Conservation (phyloP, 2,797 vertebrate species). For the Bufotes viridis region DNA sequence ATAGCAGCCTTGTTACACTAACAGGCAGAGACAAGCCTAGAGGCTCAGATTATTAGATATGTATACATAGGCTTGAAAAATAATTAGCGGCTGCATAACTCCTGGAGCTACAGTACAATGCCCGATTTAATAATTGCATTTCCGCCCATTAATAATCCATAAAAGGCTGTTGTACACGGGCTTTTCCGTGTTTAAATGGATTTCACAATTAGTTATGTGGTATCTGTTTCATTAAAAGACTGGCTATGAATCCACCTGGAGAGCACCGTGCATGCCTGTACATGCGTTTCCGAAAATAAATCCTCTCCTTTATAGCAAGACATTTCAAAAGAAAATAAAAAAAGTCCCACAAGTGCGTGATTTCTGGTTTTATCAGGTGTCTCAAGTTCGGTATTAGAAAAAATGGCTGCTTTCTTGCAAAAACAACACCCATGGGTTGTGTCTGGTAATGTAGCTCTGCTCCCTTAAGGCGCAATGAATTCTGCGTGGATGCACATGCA, state of each 20-base stretch:
- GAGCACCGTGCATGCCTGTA: not conserved
- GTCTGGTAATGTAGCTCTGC: too few relatives aligned
- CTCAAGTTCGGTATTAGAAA: too few relatives aligned
- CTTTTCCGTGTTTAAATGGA: not conserved
- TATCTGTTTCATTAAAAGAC: conserved; percentile 32
- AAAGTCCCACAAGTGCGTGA: not conserved
- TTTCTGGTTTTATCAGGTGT: not conserved
- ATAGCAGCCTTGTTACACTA: conserved; percentile 90
- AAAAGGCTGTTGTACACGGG: not conserved
- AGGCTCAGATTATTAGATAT: conserved; percentile 87
- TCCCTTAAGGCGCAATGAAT: too few relatives aligned
- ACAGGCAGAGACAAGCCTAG: conserved; percentile 81
- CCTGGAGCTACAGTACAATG: conserved; percentile 37
- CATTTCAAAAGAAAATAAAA: not conserved
- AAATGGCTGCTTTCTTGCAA: too few relatives aligned
- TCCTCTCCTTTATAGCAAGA: not conserved
- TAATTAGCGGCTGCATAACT: conserved; percentile 73
- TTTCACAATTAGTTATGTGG: conserved; percentile 34
- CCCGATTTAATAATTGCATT: conserved; percentile 45
- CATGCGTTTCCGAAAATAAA: not conserved
- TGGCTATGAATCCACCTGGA: conserved; percentile 18
- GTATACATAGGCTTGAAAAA: conserved; percentile 87
- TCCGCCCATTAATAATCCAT: conserved; percentile 17
- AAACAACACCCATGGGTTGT: too few relatives aligned
- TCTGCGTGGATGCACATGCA: too few relatives aligned